A percentile compares a stretch with the other conserved stretches of the same genome.
Evolutionary conservation across 2,797 vertebrate species (phyloP).

Genomic region (Iguana delicatissima): DNA sequence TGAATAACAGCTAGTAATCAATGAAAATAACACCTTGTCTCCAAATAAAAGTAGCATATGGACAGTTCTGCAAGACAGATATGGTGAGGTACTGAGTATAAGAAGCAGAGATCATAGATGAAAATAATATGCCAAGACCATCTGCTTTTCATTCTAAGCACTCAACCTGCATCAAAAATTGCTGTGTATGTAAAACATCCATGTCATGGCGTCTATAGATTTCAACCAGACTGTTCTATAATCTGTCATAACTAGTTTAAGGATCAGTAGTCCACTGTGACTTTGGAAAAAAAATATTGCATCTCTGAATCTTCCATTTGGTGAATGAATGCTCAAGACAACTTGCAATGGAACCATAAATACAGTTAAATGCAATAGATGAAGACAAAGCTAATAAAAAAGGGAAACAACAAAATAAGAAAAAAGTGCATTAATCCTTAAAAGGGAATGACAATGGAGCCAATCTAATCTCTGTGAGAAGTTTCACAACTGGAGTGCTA

Average conservation of each 20-base stretch:
- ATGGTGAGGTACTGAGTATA: not conserved
- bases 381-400: not conserved
- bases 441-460: not conserved
- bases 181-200: not conserved
- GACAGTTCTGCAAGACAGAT: not conserved
- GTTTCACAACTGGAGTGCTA: not conserved
- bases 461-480: not conserved
- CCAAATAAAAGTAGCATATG: slow-evolving; percentile 29
- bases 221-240: not conserved
- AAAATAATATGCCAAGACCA: not conserved
- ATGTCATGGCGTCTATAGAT: not conserved
- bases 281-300: not conserved
- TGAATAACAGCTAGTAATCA: not conserved
- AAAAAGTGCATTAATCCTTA: not conserved
- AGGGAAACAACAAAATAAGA: not conserved
- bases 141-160: not conserved
- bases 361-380: not conserved
- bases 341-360: not conserved
- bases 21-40: slow-evolving; percentile 14
- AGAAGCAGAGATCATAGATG: not conserved
- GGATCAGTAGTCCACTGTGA: not conserved
- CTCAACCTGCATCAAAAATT: not conserved
- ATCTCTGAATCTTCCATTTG: not conserved
- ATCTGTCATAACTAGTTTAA: not conserved
- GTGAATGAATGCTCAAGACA: not conserved